These are phyloP conservation scores for Andrena bucephala DNA, from an alignment of 2,888 invertebrate species.

Conservation along the genomic window DNA sequence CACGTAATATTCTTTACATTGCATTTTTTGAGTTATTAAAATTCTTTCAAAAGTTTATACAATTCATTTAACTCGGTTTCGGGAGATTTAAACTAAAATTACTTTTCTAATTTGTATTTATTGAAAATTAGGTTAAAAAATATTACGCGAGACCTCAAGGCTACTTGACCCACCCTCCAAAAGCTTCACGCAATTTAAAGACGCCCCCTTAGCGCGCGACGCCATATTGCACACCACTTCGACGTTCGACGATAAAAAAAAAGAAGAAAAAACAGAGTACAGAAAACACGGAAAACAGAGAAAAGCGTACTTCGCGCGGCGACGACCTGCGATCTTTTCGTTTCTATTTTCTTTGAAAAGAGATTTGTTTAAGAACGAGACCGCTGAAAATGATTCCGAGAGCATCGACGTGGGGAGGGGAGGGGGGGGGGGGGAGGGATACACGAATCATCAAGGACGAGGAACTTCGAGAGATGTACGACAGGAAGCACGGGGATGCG, in stretches of 20 bases:
- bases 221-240: slow-evolving; percentile 38
- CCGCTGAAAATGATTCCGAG: neutral
- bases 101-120: too few species aligned
- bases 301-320: neutral
- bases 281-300: neutral
- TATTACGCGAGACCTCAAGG: too few species aligned
- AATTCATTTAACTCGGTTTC: too few species aligned
- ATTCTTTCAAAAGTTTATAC: too few species aligned
- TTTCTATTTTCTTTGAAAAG: neutral
- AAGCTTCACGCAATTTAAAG: too few species aligned
- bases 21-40: too few species aligned
- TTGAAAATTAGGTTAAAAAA: too few species aligned
- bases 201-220: neutral
- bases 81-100: too few species aligned
- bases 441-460: slow-evolving; percentile 17
- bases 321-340: neutral
- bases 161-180: too few species aligned
- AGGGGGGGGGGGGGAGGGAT: slow-evolving; percentile 1
- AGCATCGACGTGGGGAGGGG: neutral
- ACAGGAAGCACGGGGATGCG: slow-evolving; percentile 57
- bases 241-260: neutral
- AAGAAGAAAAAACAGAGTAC: too few species aligned
- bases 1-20: too few species aligned
- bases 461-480: slow-evolving; percentile 11
- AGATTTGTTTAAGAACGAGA: neutral